phyloP scores from a whole-genome alignment of 2,113 vertebrate genomes.

The Quiscalus mexicanus region DNA sequence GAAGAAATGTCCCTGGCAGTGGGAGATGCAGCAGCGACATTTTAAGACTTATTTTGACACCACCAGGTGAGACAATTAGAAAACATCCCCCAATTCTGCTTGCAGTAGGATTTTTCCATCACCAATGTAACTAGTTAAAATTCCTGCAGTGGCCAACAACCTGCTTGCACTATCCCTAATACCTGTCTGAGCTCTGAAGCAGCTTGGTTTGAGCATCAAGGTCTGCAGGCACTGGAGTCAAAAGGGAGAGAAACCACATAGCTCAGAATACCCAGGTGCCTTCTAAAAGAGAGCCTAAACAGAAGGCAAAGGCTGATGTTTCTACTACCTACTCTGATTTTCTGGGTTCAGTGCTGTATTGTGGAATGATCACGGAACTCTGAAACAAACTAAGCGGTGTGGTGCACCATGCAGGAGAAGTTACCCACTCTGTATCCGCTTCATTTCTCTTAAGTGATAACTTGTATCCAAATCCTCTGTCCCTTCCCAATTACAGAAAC shows the following conservation, averaged over 20 bases:
- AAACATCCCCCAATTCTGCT: not conserved
- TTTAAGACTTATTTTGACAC: not conserved
- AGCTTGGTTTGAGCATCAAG: not conserved
- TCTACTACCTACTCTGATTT: not conserved
- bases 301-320: not conserved
- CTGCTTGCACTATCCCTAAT: accelerated
- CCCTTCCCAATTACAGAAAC: not conserved
- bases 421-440: not conserved
- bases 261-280: not conserved
- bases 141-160: not conserved
- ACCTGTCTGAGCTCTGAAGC: not conserved
- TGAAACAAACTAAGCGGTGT: not conserved
- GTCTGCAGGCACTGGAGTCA: not conserved
- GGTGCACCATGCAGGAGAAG: not conserved
- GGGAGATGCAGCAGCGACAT: not conserved
- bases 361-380: not conserved
- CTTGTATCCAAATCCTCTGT: not conserved
- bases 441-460: not conserved
- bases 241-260: not conserved
- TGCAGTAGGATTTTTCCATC: not conserved
- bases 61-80: not conserved
- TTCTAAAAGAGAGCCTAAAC: not conserved
- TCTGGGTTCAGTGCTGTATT: not conserved
- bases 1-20: not conserved
- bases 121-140: accelerated